Base-by-base conservation (phyloP, 2,113 vertebrate species). In the Pituophis catenifer region DNA sequence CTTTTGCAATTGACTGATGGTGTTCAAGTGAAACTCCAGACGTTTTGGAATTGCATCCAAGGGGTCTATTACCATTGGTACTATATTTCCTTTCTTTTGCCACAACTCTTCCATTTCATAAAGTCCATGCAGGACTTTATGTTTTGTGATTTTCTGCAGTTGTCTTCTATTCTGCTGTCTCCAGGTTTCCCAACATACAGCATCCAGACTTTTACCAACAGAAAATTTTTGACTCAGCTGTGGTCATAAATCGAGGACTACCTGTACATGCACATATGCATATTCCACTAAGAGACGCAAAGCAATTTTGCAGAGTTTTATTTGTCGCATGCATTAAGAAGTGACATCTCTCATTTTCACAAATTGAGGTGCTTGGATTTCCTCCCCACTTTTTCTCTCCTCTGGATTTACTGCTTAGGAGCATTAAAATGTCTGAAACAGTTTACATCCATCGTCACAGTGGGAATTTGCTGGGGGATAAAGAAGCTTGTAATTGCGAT, bases 361-460 rank as follows among this genome's bases (percentile, higher is more conserved):
- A 95, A 95, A 93, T 50, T 26, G 54, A 95, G 95, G 95, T 92
- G 94, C 94, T 94, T 91, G 94, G 86, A 44, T 94, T 93, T 86
- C 96, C 92, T 48, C 89, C 86, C 96, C 89, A 38, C 33, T 19
- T 57, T 86, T 54, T 94, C 93, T 81, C 33, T 81, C 17, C 75
- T 44, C 75, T 21, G 94, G 96, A 96, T 96, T 95, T 94, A 94
- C 97, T 91, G 96, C 96, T 97, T 44, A 26, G 96, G 96, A 97
- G 97, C 96, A 95, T 96, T 97, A 97, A 97, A 97, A 97, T 95
- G 96, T 97, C 97, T 95, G n/a, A 93, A 97, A 94, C 95, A 92
- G 96, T 97, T 97, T 97, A 95, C 96, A 95, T 95, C 96, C 97
- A 93, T 92, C 96, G 93, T 62, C 93, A 44, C 96, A 94, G 95